A percentile compares a stretch with the other conserved stretches of the same genome.
Evolutionary conservation across 2,113 vertebrate species (phyloP).

Genomic region (Peromyscus californicus): DNA sequence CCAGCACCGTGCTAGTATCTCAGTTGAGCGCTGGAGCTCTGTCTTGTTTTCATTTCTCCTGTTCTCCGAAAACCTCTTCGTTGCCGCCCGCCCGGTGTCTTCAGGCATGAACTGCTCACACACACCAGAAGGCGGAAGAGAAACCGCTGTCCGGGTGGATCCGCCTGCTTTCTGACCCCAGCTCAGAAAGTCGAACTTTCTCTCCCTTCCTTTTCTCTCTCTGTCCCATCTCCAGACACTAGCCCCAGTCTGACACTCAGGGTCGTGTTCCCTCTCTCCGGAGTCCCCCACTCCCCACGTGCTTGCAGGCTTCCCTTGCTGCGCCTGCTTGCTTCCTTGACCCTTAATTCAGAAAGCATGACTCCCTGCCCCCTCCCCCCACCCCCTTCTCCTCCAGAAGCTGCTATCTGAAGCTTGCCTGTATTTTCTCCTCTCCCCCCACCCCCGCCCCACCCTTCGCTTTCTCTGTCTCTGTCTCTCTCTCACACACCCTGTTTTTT

Average conservation of each 20-base stretch:
- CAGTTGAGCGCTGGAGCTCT: background rate
- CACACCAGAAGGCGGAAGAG: background rate
- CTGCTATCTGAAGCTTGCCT: background rate
- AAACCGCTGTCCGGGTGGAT: too few relatives aligned
- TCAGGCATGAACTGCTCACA: background rate
- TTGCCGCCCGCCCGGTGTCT: background rate
- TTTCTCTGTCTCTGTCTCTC: background rate
- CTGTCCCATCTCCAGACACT: background rate
- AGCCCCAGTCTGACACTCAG: background rate
- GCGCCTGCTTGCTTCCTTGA: background rate
- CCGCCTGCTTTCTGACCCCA: background rate
- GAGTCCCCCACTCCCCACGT: background rate
- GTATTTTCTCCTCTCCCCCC: background rate
- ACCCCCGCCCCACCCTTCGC: too few relatives aligned
- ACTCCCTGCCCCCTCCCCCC: fast-evolving
- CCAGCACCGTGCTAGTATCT: background rate
- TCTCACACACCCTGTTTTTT: background rate
- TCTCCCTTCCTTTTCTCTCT: background rate
- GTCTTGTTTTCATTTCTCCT: background rate
- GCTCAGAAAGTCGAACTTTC: background rate
- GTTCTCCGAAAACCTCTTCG: background rate
- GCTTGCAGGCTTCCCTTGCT: background rate
- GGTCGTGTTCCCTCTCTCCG: background rate
- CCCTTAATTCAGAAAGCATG: background rate
- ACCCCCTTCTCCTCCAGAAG: background rate